Conservation (phyloP, 2,113 vertebrate genomes). For the Baryphthengus martii region DNA sequence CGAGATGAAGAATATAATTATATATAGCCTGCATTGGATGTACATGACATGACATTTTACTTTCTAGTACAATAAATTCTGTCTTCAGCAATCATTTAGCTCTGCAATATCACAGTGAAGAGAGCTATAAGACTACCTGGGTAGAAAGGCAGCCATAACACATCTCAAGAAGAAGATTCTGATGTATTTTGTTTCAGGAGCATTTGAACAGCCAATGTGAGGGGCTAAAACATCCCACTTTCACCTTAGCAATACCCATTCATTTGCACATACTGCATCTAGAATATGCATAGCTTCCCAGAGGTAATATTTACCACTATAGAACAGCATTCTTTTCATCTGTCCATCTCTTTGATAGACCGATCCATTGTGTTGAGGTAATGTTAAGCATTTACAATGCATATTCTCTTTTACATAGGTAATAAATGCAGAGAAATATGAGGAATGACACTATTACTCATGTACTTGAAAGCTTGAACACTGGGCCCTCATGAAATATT, state of each 20-base stretch:
- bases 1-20: not conserved
- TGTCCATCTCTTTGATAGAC: not conserved
- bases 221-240: not conserved
- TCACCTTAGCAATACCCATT: not conserved
- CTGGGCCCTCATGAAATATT: not conserved
- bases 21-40: not conserved
- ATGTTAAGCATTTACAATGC: not conserved
- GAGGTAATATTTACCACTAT: not conserved
- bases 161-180: not conserved
- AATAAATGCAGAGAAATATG: not conserved
- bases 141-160: not conserved
- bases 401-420: not conserved
- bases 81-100: not conserved
- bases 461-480: not conserved
- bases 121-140: not conserved
- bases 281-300: not conserved
- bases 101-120: not conserved
- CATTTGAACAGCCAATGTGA: not conserved
- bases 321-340: not conserved
- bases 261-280: not conserved
- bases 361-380: not conserved
- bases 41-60: not conserved
- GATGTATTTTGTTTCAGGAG: not conserved
- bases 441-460: not conserved
- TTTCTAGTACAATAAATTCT: not conserved